phyloP scores from a whole-genome alignment of 2,113 vertebrate species.

The Myrmecophaga tridactyla region DNA sequence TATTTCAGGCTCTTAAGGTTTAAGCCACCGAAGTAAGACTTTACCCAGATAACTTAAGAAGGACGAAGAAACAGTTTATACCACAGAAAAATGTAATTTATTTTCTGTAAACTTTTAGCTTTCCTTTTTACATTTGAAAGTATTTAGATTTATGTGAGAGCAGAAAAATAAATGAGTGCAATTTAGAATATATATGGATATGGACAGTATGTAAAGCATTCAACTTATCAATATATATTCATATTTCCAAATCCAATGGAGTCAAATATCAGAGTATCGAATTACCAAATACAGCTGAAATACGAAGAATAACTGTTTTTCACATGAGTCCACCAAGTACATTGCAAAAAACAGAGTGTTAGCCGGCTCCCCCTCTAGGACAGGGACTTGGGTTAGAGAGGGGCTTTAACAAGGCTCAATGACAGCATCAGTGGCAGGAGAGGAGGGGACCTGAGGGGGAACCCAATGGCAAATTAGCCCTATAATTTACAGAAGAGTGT shows the following conservation, averaged over 20 bases:
- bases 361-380: neutral
- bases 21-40: neutral
- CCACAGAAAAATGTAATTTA: neutral
- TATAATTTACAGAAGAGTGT: neutral
- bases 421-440: neutral
- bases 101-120: neutral
- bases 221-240: neutral
- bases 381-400: neutral
- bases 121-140: conserved; percentile 12
- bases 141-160: neutral
- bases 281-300: neutral
- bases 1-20: neutral
- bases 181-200: neutral
- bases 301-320: neutral
- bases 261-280: neutral
- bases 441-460: neutral
- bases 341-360: neutral
- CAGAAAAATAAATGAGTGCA: neutral
- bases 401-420: neutral
- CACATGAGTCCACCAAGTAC: neutral
- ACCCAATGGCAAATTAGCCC: neutral
- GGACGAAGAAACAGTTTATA: neutral
- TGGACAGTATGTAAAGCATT: neutral
- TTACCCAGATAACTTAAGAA: neutral
- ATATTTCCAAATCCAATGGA: neutral